Evolutionary conservation across 2,113 vertebrate genomes (phyloP).

Genomic region (Elephantulus edwardii): DNA sequence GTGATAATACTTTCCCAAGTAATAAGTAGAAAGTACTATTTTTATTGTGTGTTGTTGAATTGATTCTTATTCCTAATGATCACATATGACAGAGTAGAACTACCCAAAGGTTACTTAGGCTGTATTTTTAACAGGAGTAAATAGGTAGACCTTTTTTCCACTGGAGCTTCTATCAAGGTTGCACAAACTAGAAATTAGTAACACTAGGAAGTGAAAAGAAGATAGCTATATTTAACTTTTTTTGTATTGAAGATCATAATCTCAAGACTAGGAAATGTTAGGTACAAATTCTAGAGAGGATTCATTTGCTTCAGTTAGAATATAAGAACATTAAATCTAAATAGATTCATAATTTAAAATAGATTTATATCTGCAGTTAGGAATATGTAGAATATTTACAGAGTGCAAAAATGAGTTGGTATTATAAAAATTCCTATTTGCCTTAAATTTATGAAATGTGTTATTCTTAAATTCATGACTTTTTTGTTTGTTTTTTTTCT

Average conservation of each 20-base stretch:
- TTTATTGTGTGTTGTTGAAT: neutral
- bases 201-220: neutral
- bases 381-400: neutral
- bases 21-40: neutral
- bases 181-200: neutral
- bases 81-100: too few species aligned
- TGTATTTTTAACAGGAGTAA: neutral
- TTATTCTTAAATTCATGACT: slow-evolving; percentile 31
- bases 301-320: neutral
- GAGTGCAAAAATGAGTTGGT: neutral
- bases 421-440: neutral
- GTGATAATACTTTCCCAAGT: neutral
- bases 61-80: too few species aligned
- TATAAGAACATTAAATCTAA: neutral
- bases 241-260: neutral
- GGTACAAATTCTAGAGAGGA: neutral
- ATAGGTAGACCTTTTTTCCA: neutral
- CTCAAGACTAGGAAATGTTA: neutral
- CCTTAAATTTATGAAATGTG: neutral
- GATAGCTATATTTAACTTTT: neutral
- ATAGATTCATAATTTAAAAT: neutral
- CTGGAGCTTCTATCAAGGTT: neutral
- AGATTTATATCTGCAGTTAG: neutral
- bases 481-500: too few species aligned
- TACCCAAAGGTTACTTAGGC: too few species aligned